These are phyloP conservation scores for Triplophysa bombifrons DNA, from an alignment of 2,797 vertebrate species.

Conservation along the genomic window DNA sequence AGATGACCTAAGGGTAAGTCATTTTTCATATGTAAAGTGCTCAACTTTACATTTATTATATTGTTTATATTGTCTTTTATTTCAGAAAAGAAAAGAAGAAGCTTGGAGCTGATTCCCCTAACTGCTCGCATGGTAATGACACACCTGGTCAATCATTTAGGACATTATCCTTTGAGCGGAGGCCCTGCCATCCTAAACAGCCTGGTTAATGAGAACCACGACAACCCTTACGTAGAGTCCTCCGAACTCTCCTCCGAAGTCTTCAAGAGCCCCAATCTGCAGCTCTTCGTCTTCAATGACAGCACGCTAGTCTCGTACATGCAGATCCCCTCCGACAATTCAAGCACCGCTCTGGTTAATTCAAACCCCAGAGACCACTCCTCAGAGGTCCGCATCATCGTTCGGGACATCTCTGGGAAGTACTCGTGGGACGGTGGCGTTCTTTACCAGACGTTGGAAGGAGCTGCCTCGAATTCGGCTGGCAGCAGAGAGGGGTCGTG, in stretches of 20 bases:
- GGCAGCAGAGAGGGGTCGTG: conserved; percentile 47
- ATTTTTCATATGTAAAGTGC: too few relatives aligned
- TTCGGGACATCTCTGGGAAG: conserved; percentile 97
- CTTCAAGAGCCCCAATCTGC: conserved; percentile 94
- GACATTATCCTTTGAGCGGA: conserved; percentile 90
- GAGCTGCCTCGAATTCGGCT: conserved; percentile 30
- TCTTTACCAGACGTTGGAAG: conserved; percentile 83
- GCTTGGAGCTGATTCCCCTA: conserved; percentile 91
- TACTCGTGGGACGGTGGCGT: conserved; percentile 94
- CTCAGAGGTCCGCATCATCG: conserved; percentile 89
- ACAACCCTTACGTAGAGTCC: conserved; percentile 89
- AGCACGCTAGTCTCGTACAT: conserved; percentile 95
- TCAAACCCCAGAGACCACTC: conserved; percentile 68
- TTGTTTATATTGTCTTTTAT: too few relatives aligned
- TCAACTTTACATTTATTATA: too few relatives aligned
- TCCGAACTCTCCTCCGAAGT: conserved; percentile 93
- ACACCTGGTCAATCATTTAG: conserved; percentile 95
- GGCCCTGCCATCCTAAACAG: conserved; percentile 95
- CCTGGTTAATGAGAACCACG: conserved; percentile 92
- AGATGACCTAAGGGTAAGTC: too few relatives aligned
- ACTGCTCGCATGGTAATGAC: conserved; percentile 96
- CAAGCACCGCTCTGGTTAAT: background rate
- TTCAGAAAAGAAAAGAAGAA: conserved; percentile 88
- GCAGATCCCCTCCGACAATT: conserved; percentile 83
- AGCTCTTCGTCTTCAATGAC: conserved; percentile 96